These are phyloP conservation scores for Ceratotherium simum DNA, from an alignment of 2,113 vertebrate genomes.

Conservation along the genomic window DNA sequence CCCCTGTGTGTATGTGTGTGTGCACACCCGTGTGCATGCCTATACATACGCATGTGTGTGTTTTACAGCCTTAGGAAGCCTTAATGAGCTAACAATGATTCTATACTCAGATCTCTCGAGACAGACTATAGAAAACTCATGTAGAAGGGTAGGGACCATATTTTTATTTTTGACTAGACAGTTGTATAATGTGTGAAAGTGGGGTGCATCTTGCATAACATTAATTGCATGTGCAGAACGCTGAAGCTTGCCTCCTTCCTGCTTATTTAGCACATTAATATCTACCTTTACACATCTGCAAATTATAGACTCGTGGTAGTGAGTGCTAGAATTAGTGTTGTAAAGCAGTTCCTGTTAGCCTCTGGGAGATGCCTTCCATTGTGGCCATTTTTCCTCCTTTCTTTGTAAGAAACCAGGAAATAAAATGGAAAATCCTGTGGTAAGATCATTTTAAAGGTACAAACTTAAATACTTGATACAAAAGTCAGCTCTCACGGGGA, in stretches of 20 bases:
- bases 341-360: conserved; percentile 63
- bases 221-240: conserved; percentile 40
- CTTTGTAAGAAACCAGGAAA: conserved; percentile 68
- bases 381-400: conserved; percentile 63
- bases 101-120: conserved; percentile 37
- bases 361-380: conserved; percentile 61
- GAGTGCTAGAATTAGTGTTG: conserved; percentile 72
- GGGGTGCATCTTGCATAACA: not conserved
- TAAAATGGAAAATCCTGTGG: conserved; percentile 63
- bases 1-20: rapidly evolving
- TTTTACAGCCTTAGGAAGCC: not conserved
- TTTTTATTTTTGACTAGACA: conserved; percentile 74
- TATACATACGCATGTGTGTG: rapidly evolving
- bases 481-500: conserved; percentile 21
- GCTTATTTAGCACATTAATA: conserved; percentile 74
- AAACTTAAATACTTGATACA: conserved; percentile 51
- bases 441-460: conserved; percentile 69
- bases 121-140: conserved; percentile 39
- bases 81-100: not conserved
- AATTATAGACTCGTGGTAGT: conserved; percentile 69
- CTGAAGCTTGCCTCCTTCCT: conserved; percentile 52
- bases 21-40: rapidly evolving
- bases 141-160: conserved; percentile 33
- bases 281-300: conserved; percentile 71
- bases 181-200: conserved; percentile 64